phyloP scores from a whole-genome alignment of 2,888 invertebrate genomes.

The Mayetiola destructor region DNA sequence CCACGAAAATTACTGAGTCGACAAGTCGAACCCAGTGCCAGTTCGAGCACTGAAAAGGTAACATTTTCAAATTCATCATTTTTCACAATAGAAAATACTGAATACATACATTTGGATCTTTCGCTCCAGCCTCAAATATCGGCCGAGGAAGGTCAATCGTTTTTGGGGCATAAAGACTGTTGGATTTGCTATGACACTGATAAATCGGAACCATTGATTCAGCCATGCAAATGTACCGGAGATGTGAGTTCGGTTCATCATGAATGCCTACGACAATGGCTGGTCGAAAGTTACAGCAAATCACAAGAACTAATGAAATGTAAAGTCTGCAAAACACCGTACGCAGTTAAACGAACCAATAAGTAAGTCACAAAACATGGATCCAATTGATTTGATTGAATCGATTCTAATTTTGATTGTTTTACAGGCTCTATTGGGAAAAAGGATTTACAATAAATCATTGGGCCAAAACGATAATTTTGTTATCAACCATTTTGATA shows the following conservation, averaged over 20 bases:
- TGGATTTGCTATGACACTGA: slow-evolving; percentile 89
- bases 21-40: slow-evolving; percentile 43
- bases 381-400: background rate
- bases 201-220: slow-evolving; percentile 66
- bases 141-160: slow-evolving; percentile 40
- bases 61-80: background rate
- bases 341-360: slow-evolving; percentile 62
- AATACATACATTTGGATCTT: slow-evolving; percentile 11
- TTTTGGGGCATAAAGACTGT: slow-evolving; percentile 55
- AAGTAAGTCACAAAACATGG: slow-evolving; percentile 34
- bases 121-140: slow-evolving; percentile 20
- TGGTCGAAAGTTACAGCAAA: slow-evolving; percentile 70
- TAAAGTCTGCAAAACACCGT: slow-evolving; percentile 73
- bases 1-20: slow-evolving; percentile 69
- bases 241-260: slow-evolving; percentile 88
- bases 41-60: slow-evolving; percentile 29
- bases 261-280: slow-evolving; percentile 77
- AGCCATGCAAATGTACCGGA: slow-evolving; percentile 80
- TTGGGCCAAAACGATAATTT: slow-evolving; percentile 68
- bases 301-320: slow-evolving; percentile 56
- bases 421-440: slow-evolving; percentile 59
- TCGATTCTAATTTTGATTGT: background rate
- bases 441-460: slow-evolving; percentile 68
- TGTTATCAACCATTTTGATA: slow-evolving; percentile 63
- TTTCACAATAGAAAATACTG: background rate